These are phyloP conservation scores for Dipodomys ordii DNA, from an alignment of 2,113 vertebrate species.

Conservation along the genomic window DNA sequence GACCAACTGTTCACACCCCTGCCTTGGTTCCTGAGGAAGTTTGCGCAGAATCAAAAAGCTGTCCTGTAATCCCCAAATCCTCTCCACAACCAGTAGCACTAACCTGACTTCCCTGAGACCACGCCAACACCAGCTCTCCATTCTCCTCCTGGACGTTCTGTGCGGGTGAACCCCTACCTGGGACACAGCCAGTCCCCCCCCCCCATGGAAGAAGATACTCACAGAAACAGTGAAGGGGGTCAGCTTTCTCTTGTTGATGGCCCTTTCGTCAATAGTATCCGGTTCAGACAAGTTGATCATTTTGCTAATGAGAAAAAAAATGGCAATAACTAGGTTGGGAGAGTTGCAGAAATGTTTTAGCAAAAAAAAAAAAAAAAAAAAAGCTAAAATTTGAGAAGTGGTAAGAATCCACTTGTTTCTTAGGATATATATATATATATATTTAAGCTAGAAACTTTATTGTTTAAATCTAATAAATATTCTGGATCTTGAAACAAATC, in stretches of 20 bases:
- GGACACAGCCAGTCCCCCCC: too few relatives aligned
- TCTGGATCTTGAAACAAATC: background rate
- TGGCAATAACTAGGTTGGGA: conserved; percentile 65
- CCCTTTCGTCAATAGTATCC: conserved; percentile 98
- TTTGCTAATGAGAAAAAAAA: conserved; percentile 91
- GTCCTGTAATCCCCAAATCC: too few relatives aligned
- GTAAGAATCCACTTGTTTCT: background rate
- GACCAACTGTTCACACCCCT: background rate
- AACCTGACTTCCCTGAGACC: too few relatives aligned
- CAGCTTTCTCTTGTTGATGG: conserved; percentile 97
- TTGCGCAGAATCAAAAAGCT: too few relatives aligned
- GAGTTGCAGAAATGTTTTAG: conserved; percentile 52
- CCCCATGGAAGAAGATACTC: conserved; percentile 84
- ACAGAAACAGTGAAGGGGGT: conserved; percentile 95
- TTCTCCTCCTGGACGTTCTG: too few relatives aligned
- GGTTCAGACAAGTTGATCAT: conserved; percentile 98
- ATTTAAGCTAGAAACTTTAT: background rate
- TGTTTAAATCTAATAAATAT: conserved; percentile 15
- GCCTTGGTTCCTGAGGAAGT: conserved; percentile 12
- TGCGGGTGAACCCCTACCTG: too few relatives aligned
- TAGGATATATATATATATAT: background rate
- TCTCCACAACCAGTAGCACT: too few relatives aligned
- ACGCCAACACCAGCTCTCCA: too few relatives aligned
- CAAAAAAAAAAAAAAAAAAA: background rate
- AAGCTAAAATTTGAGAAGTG: conserved; percentile 29